Evolutionary conservation across 2,113 vertebrate species (phyloP).

Genomic region (cat (Felis catus)): F.catus_Fca126_mat1.0 CM031418.1:70791501-70792000

Average conservation of each 20-base stretch:
- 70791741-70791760: too few species aligned
- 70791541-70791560: not conserved
- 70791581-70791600: not conserved
- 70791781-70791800: too few species aligned
- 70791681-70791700: too few species aligned
- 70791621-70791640: not conserved
- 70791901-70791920: not conserved
- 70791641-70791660: too few species aligned
- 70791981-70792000: not conserved
- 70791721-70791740: too few species aligned
- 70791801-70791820: too few species aligned
- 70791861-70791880: not conserved
- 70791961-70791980: not conserved
- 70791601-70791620: not conserved
- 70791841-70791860: not conserved
- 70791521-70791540: not conserved
- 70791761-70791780: too few species aligned
- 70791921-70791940: not conserved
- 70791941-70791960: not conserved
- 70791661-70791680: too few species aligned
- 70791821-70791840: too few species aligned
- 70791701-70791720: too few species aligned
- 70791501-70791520: constrained; percentile 31
- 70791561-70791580: not conserved
- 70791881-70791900: not conserved